Base-by-base conservation (phyloP, 2,797 vertebrate genomes). In the Oreonectes daqikongensis region DNA sequence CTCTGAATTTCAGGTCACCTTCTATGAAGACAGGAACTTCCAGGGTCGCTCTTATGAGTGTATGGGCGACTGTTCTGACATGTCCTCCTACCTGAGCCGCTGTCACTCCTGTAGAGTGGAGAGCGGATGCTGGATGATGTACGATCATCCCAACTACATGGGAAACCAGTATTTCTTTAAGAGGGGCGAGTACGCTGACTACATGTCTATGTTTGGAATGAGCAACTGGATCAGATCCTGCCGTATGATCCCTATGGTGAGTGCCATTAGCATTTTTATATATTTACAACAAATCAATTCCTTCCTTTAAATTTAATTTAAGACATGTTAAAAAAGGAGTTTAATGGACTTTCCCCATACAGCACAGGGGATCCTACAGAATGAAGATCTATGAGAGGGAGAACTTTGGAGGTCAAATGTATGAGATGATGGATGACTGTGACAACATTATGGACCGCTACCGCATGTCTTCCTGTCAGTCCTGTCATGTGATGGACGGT, bases 401-500 rank as follows among this genome's bases (percentile, higher is more conserved):
- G 89, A 93, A 94, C 80, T 91, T 92, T 57, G 81, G 86, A 35
- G 90, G 92, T 24, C 88, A 91, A 85, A 90, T 91, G 85, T 9
- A n/a, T 28, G 92, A 93, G 84, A 77, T 93, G 83, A 92, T 79
- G 74, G 90, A 93, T 17, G 90, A 92, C 84, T 92, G 93, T 7
- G 83, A 92, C 75, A 88, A 78, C 86, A 77, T 91, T 84, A 86
- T 89, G 87, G 90, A 88, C 18, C 88, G 86, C 28, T 91, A 87
- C 85, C 88, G 79, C 80, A 91, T 92, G 91, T 84, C 88, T 85
- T 85, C 92, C 75, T 90, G 86, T 88, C 84, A 86, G 85, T 94
- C 90, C 80, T 86, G 93, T 84, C 89, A 83, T 2, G 88, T 92
- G 86, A 90, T 93, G 86, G 89, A 92, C 0, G 91, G 88, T 42